Evolutionary conservation across 2,888 invertebrate genomes (phyloP).

Genomic region (Parochlus steinenii): DNA sequence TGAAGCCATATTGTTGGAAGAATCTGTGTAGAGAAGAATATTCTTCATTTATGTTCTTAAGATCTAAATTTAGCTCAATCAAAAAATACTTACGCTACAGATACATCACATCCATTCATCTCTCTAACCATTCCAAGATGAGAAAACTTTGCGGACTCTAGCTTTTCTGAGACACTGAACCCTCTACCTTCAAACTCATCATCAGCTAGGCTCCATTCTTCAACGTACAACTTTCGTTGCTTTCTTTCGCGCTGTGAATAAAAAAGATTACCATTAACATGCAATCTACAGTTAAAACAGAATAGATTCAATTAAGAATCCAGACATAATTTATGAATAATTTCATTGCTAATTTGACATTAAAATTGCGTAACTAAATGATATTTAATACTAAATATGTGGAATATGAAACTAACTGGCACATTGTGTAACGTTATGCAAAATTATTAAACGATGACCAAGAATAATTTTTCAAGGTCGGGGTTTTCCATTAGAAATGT

Average conservation of each 20-base stretch:
- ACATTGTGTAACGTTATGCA: too few species aligned
- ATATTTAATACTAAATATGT: too few species aligned
- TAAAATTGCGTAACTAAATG: too few species aligned
- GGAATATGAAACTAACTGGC: too few species aligned
- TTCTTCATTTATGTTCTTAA: constrained; percentile 3
- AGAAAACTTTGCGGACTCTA: constrained; percentile 58
- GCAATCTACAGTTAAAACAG: not conserved
- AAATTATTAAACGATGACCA: too few species aligned
- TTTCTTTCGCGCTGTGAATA: constrained; percentile 66
- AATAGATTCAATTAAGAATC: not conserved
- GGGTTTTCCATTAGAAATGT: too few species aligned
- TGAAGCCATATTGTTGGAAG: constrained; percentile 83
- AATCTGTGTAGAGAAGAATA: constrained; percentile 20
- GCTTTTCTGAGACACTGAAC: constrained; percentile 84
- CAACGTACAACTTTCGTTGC: constrained; percentile 81
- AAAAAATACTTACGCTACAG: constrained; percentile 37
- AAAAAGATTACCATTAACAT: constrained; percentile 7
- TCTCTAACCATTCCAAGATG: constrained; percentile 66
- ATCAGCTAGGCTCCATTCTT: constrained; percentile 83
- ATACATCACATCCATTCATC: constrained; percentile 69
- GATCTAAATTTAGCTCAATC: not conserved
- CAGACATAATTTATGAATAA: not conserved
- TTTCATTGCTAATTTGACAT: not conserved
- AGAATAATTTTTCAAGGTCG: too few species aligned
- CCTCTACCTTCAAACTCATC: constrained; percentile 61